Percentiles rank a stretch among this genome's conserved stretches.
phyloP scores from a whole-genome alignment of 2,888 invertebrate species.

The Arctia plantaginis region DNA sequence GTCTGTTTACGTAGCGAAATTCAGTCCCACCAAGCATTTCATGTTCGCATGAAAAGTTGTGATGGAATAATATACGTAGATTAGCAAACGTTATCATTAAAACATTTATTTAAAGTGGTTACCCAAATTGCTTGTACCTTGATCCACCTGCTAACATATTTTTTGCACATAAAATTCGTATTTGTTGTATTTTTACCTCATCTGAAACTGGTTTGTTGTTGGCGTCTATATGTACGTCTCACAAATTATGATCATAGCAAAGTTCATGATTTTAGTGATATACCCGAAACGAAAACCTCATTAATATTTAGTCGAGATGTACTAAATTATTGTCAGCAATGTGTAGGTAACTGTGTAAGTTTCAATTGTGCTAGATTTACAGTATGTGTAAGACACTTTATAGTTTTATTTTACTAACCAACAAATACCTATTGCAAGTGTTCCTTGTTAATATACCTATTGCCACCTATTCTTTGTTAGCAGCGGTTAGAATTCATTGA shows the following conservation, averaged over 20 bases:
- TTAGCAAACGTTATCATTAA: neutral
- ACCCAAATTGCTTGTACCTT: neutral
- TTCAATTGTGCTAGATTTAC: neutral
- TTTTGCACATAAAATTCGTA: neutral
- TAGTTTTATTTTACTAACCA: neutral
- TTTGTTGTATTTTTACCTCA: neutral
- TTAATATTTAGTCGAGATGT: too few species aligned
- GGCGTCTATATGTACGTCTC: neutral
- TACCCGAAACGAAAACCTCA: too few species aligned
- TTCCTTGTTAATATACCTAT: too few species aligned
- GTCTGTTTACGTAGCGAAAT: conserved; percentile 5
- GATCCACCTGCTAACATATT: neutral
- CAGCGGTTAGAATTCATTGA: neutral
- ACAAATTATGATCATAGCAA: neutral
- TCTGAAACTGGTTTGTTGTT: neutral
- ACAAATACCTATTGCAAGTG: neutral
- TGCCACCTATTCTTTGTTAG: neutral
- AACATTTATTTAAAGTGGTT: neutral
- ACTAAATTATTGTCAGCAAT: neutral
- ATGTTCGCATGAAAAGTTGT: neutral
- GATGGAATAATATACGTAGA: neutral
- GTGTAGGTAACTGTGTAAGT: neutral
- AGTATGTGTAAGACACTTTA: neutral
- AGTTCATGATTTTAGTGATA: neutral
- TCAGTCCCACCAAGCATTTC: neutral